Evolutionary conservation across 2,113 vertebrate genomes (phyloP).

Genomic region (Phasianus colchicus): DNA sequence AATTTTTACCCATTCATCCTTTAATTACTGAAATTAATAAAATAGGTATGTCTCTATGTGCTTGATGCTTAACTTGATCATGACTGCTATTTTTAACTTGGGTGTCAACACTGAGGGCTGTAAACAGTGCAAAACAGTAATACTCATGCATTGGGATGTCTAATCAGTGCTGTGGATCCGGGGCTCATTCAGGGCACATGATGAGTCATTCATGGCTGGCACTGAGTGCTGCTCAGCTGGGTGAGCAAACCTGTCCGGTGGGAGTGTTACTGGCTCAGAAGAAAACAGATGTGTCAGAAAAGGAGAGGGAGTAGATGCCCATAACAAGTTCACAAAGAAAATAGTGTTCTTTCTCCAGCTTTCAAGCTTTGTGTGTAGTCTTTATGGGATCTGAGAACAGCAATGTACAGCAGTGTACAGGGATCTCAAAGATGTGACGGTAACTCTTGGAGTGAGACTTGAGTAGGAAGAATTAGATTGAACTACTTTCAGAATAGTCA

Average conservation of each 20-base stretch:
- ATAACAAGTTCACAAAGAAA: background rate
- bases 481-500: background rate
- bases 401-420: background rate
- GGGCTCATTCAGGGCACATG: background rate
- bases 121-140: background rate
- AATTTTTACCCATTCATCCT: background rate
- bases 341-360: background rate
- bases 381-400: background rate
- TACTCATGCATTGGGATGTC: fast-evolving
- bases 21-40: background rate
- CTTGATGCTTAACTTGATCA: background rate
- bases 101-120: background rate
- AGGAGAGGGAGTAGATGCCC: fast-evolving
- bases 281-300: background rate
- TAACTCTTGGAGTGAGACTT: background rate
- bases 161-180: background rate
- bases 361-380: background rate
- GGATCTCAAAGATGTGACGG: background rate
- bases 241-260: background rate
- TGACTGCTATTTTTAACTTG: background rate
- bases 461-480: background rate
- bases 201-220: background rate
- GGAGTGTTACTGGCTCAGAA: fast-evolving
- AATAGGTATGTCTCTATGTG: fast-evolving
- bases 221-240: background rate